These are phyloP conservation scores for Bicyclus anynana DNA, from an alignment of 1,140 invertebrate species.

Conservation along the genomic window DNA sequence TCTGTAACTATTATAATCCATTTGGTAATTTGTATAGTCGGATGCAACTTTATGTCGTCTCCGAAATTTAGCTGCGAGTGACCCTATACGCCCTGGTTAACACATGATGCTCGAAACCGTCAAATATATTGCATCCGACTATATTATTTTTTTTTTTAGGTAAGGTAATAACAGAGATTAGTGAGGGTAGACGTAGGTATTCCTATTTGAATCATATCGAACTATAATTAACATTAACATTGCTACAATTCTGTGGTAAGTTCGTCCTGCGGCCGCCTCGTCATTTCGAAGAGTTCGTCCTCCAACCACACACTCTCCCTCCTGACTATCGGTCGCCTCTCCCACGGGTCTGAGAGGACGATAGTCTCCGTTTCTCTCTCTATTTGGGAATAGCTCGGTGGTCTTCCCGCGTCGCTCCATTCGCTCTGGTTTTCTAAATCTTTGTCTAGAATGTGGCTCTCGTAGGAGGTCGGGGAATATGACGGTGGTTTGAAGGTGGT, in stretches of 20 bases:
- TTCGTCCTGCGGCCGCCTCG: constrained; percentile 86
- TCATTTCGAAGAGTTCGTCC: constrained; percentile 85
- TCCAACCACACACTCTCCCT: constrained; percentile 80
- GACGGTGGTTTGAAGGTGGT: constrained; percentile 79
- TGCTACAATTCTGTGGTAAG: constrained; percentile 85
- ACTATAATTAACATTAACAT: neutral
- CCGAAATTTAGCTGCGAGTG: no score
- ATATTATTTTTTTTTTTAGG: no score
- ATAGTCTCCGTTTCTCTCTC: constrained; percentile 61
- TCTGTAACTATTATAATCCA: no score
- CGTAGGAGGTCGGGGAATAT: constrained; percentile 66
- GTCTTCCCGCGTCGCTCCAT: constrained; percentile 68
- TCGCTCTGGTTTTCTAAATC: constrained; percentile 62
- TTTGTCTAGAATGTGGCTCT: constrained; percentile 62
- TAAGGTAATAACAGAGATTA: no score
- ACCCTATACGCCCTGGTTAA: no score
- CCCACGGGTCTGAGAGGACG: constrained; percentile 77
- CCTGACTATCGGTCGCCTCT: constrained; percentile 63
- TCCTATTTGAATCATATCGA: constrained; percentile 3
- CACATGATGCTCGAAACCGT: no score
- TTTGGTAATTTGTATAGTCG: no score
- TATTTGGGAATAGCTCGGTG: constrained; percentile 76
- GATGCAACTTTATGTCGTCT: no score
- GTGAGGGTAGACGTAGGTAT: neutral
- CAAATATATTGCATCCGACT: no score